phyloP scores from a whole-genome alignment of 1,140 invertebrate species.

The Eulimnadia texana region DNA sequence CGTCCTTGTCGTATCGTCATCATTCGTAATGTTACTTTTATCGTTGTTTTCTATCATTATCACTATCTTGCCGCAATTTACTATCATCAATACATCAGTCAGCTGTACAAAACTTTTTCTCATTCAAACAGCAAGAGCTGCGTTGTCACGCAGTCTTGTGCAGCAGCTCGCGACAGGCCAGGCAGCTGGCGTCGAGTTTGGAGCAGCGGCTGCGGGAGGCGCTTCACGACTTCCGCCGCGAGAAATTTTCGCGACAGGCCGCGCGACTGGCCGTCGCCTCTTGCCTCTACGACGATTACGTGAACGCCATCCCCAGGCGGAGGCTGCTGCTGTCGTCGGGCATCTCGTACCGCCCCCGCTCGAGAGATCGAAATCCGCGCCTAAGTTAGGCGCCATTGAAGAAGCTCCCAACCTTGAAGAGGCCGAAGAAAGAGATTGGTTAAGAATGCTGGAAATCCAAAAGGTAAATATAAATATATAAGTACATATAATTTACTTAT shows the following conservation, averaged over 20 bases:
- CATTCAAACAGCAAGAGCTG: conserved; percentile 82
- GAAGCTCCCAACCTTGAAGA: conserved; percentile 35
- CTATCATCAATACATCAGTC: too few species aligned
- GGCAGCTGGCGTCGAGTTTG: conserved; percentile 53
- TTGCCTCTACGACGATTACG: conserved; percentile 60
- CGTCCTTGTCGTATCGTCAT: too few species aligned
- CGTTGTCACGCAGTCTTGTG: conserved; percentile 97
- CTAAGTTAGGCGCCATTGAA: conserved; percentile 83
- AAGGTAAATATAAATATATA: too few species aligned
- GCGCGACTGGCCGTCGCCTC: conserved; percentile 77
- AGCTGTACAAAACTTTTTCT: too few species aligned
- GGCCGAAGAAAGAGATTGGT: background rate
- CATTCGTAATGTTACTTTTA: too few species aligned
- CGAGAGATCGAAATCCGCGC: conserved; percentile 86
- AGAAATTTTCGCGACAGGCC: conserved; percentile 85
- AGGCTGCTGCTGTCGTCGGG: conserved; percentile 65
- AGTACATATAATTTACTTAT: too few species aligned
- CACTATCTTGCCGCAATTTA: too few species aligned
- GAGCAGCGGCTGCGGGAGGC: conserved; percentile 58
- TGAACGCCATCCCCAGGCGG: conserved; percentile 51
- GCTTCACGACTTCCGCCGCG: conserved; percentile 81
- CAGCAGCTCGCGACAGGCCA: conserved; percentile 54
- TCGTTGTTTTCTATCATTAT: too few species aligned
- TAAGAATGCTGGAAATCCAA: background rate
- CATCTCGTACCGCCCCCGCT: conserved; percentile 71